These are phyloP conservation scores for Drosophila watanabei DNA, from an alignment of 1,140 invertebrate genomes.

Conservation along the genomic window DNA sequence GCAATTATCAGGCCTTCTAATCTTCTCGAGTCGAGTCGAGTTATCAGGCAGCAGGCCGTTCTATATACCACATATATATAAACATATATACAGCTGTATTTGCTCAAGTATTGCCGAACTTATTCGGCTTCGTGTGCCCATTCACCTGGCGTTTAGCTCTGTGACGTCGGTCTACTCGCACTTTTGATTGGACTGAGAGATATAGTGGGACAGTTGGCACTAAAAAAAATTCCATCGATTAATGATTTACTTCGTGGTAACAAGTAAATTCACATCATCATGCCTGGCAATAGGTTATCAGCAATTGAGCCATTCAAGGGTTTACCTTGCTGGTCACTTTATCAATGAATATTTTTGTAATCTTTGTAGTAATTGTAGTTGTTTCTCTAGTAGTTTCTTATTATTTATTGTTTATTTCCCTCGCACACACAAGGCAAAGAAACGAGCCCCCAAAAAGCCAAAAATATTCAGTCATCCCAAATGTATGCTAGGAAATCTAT, in stretches of 20 bases:
- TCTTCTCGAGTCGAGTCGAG: constrained; percentile 9
- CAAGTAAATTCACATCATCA: neutral
- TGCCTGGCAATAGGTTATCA: constrained; percentile 11
- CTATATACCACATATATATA: constrained; percentile 14
- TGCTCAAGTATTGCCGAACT: constrained; percentile 19
- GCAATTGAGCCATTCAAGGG: neutral
- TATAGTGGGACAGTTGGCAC: constrained; percentile 1
- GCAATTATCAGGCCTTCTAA: constrained; percentile 39
- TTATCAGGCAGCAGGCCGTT: constrained; percentile 31
- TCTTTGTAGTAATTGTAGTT: neutral
- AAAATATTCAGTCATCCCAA: constrained; percentile 16
- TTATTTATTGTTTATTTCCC: neutral
- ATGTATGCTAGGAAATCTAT: constrained; percentile 32
- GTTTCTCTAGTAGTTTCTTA: neutral
- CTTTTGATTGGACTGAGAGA: neutral
- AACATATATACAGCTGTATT: constrained; percentile 9
- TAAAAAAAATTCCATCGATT: neutral
- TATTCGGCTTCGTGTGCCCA: constrained; percentile 15
- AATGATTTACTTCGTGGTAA: neutral
- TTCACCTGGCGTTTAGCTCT: constrained; percentile 4
- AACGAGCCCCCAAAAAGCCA: constrained; percentile 21
- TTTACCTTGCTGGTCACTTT: neutral
- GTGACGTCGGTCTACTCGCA: constrained; percentile 1
- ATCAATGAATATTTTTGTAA: neutral
- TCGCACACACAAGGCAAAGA: neutral